Base-by-base conservation (phyloP, 1,140 invertebrate genomes). In the Homarus americanus region DNA sequence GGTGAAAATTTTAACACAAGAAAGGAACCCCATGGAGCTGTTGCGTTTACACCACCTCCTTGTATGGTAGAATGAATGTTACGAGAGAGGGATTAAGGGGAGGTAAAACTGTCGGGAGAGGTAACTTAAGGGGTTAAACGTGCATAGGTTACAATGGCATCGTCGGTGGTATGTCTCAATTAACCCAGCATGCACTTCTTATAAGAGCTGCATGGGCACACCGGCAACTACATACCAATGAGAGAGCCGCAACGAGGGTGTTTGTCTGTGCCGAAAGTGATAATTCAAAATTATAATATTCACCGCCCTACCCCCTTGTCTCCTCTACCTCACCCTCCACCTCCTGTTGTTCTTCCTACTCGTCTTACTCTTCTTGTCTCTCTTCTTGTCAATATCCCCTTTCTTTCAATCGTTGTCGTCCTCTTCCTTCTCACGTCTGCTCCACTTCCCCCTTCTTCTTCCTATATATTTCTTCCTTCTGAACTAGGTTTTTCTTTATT, bases 101-200 rank as follows among this genome's bases (percentile, higher is more conserved):
- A 36, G 41, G 79, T 28, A 82, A 82, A 82, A 82, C 49, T 82
- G 49, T 53, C 49, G 49, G 24, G 36, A n/a, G 41, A 34, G 38
- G 20, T 32, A 36, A 53, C 69, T 32, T 73, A 86, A 41, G 44
- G 69, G 66, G 2, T 69, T 69, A 86, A 41, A 53, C 83, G 83
- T 86, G 83, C 73, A 76, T 75, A 41, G 66, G 40, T 76, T 75
- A 86, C 83, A 49, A 53, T 49, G 40, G 44, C 69, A 24, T 53
- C 73, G 66, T 40, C 69, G 83, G 44, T 49, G 83, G 38, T 86
- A 86, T n/a, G 83, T 84, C 88, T 90, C 80, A 84, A 90, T 90
- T 90, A 84, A 83, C 79, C 72, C 66, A 63, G 32, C 41, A 10
- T 44, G 66, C 17, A 75, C 44, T 75, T 83, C 88, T 90, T 75